Base-by-base conservation (phyloP, 2,888 invertebrate species). In the Hypselothyrea guttata region DNA sequence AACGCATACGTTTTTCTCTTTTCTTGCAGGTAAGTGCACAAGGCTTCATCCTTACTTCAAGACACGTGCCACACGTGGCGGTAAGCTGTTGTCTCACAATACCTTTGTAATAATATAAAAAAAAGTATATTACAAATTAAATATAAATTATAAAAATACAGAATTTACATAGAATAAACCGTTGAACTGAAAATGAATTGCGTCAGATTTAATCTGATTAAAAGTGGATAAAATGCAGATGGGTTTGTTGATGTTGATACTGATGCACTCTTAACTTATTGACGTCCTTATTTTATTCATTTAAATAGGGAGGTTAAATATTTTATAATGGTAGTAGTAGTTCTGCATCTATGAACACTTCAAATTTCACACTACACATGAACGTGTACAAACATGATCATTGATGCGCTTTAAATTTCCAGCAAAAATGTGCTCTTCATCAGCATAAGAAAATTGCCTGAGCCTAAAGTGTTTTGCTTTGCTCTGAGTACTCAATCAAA, bases 1-100 rank as follows among this genome's bases (percentile, higher is more conserved):
- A n/a, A n/a, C n/a, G n/a, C n/a, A n/a, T 31, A 38, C 8, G 12
- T 34, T 59, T 38, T 57, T 33, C 35, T 60, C 40, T 75, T 42
- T 79, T 65, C 34, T 86, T 87, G 48, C 66, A 87, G 88, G 87
- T 87, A 86, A 87, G 87, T 87, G 69, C 71, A 69, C 84, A 75
- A 72, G 77, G 74, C 63, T 67, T 65, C 71, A 71, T 70, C 71
- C 73, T 72, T 67, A 62, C 84, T 31, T 46, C 75, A 68, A 55
- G 56, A 75, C 79, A 82, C 75, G 69, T 83, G 59, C 60, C 54
- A 35, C 66, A 66, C 70, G 75, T 79, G 81, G 57, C 69, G 81
- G 81, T 84, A 79, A 79, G 84, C 81, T 69, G 59, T 54, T 74
- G 65, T 59, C 66, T 51, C 49, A 49, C 58, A 53, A 45, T 56